A percentile compares a stretch with the other conserved stretches of the same genome.
These are phyloP conservation scores for Trachelus troglodyta DNA, from an alignment of 2,888 invertebrate genomes.

Conservation along the genomic window DNA sequence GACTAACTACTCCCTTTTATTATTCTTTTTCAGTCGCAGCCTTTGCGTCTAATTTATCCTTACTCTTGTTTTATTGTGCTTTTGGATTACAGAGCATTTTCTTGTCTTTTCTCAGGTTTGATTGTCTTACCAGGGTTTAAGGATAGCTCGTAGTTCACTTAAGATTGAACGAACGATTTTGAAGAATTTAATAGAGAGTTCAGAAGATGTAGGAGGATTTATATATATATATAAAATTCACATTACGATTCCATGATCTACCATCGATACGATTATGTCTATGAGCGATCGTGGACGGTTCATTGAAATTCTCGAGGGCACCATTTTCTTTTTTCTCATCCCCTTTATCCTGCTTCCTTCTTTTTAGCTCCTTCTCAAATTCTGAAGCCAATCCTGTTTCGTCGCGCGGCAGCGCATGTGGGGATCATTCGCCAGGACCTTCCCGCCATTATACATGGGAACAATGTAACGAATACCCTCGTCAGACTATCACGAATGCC, in stretches of 20 bases:
- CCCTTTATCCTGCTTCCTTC: conserved; percentile 8
- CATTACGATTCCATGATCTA: background rate
- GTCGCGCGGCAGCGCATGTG: conserved; percentile 12
- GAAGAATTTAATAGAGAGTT: background rate
- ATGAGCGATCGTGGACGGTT: background rate
- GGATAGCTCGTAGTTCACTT: background rate
- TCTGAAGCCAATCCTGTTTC: background rate
- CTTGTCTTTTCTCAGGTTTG: background rate
- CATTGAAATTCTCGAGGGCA: background rate
- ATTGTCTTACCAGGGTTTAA: background rate
- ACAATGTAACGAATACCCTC: conserved; percentile 58
- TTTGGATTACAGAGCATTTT: background rate
- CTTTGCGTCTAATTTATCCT: background rate
- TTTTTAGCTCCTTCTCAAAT: conserved; percentile 14
- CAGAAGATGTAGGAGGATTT: background rate
- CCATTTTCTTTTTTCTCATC: background rate
- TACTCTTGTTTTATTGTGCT: background rate
- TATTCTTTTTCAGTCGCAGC: background rate
- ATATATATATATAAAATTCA: background rate
- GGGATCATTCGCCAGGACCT: conserved; percentile 38
- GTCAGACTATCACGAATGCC: conserved; percentile 49
- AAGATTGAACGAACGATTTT: background rate
- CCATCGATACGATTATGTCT: background rate
- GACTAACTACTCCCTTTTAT: background rate
- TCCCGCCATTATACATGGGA: conserved; percentile 47